A percentile compares a stretch with the other conserved stretches of the same genome.
phyloP scores from a whole-genome alignment of 2,888 invertebrate genomes.

The Cheilosia grossa region DNA sequence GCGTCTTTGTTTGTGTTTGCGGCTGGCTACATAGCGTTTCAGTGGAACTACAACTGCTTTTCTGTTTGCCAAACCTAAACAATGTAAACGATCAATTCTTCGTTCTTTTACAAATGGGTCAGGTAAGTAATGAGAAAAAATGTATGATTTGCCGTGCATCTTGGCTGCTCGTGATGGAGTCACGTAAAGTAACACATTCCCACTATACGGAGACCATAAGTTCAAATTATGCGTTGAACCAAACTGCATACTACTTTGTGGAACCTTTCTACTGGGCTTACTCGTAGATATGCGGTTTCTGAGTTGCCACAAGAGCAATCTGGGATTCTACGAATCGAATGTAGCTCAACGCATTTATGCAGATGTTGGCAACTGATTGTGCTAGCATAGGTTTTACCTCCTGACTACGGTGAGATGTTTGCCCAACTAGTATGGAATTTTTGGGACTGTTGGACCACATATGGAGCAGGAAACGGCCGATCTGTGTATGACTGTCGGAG shows the following conservation, averaged over 20 bases:
- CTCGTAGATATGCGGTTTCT: background rate
- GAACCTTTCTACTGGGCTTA: conserved; percentile 1
- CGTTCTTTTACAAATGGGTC: conserved; percentile 51
- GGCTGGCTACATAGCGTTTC: conserved; percentile 34
- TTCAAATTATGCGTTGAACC: conserved; percentile 8
- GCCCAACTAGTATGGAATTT: too few species aligned
- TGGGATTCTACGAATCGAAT: too few species aligned
- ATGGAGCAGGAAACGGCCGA: too few species aligned
- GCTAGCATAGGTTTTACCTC: too few species aligned
- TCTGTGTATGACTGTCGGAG: too few species aligned
- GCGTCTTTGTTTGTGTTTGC: conserved; percentile 36
- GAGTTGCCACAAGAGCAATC: too few species aligned
- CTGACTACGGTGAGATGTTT: too few species aligned
- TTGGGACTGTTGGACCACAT: too few species aligned
- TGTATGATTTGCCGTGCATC: background rate
- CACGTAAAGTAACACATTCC: conserved; percentile 2
- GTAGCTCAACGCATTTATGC: too few species aligned
- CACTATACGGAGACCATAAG: background rate
- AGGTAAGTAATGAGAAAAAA: conserved; percentile 37
- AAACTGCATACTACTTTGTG: background rate
- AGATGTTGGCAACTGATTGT: too few species aligned
- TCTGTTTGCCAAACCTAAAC: conserved; percentile 35
- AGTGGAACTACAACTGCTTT: conserved; percentile 51
- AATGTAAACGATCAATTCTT: conserved; percentile 19
- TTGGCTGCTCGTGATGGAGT: background rate